Percentiles rank a stretch among this genome's conserved stretches.
Conservation (phyloP, 2,888 invertebrate genomes). For the Nemotelus nigrinus region DNA sequence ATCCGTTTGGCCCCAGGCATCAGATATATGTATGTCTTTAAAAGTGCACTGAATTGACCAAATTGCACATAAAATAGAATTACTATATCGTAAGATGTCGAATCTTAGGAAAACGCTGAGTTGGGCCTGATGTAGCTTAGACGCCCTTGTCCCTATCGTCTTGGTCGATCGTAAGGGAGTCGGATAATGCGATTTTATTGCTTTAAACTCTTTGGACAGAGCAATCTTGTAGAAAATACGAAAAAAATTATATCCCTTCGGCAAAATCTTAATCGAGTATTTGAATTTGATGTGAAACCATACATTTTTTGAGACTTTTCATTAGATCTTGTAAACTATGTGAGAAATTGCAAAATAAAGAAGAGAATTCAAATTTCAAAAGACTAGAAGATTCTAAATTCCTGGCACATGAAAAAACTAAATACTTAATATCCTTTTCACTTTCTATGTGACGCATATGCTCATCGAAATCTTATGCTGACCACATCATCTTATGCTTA, state of each 20-base stretch:
- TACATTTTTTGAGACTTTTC: too few species aligned
- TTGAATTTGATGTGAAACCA: too few species aligned
- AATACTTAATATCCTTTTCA: too few species aligned
- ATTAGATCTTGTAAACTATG: too few species aligned
- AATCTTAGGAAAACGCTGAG: conserved; percentile 13
- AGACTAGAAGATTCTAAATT: too few species aligned
- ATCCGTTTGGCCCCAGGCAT: neutral
- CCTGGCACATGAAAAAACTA: too few species aligned
- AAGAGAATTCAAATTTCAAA: too few species aligned
- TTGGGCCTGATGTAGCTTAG: conserved; percentile 3
- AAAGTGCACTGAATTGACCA: conserved; percentile 44
- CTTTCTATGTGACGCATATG: too few species aligned
- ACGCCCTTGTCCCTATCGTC: neutral
- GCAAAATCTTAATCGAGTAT: neutral
- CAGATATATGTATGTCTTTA: conserved; percentile 8
- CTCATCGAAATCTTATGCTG: too few species aligned
- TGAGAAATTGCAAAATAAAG: too few species aligned
- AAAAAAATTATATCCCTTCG: conserved; percentile 7
- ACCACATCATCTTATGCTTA: too few species aligned
- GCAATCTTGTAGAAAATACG: neutral
- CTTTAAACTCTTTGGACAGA: conserved; percentile 7
- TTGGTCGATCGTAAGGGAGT: conserved; percentile 12
- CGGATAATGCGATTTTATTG: conserved; percentile 40
- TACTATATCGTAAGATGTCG: conserved; percentile 38
- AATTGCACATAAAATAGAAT: conserved; percentile 45